Conservation (phyloP, 2,888 invertebrate species). For the Euzetes globulus region DNA sequence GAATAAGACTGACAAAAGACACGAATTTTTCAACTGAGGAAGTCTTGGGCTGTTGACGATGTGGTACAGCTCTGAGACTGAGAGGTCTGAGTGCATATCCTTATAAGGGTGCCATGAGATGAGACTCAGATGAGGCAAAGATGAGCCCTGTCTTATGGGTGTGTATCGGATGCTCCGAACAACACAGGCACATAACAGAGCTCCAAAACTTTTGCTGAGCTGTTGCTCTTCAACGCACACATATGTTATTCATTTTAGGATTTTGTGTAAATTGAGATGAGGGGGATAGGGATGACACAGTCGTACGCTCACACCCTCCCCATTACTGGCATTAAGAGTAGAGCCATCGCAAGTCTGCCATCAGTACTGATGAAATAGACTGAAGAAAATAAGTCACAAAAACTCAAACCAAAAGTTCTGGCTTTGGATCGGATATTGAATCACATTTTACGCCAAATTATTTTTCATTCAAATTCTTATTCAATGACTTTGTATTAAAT, state of each 20-base stretch:
- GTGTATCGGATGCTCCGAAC: conserved; percentile 13
- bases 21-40: not conserved
- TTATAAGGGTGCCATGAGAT: conserved; percentile 24
- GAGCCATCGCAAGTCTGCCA: not conserved
- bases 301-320: not conserved
- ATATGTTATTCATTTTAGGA: conserved; percentile 2
- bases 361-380: not conserved
- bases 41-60: conserved; percentile 28
- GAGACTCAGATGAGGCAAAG: not conserved
- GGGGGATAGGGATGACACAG: not conserved
- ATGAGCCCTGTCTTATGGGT: conserved; percentile 19
- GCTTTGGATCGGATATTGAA: not conserved
- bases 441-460: not conserved
- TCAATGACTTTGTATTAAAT: not conserved
- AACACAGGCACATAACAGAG: not conserved
- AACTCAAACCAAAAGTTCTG: not conserved
- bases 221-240: not conserved
- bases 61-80: not conserved
- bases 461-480: not conserved
- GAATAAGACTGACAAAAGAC: not conserved
- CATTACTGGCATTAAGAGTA: not conserved
- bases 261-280: conserved; percentile 20
- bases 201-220: not conserved
- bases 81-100: conserved; percentile 30
- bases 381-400: no score